Conservation (phyloP, 53 echinoderm and acorn worm genomes). For the Astropecten irregularis region DNA sequence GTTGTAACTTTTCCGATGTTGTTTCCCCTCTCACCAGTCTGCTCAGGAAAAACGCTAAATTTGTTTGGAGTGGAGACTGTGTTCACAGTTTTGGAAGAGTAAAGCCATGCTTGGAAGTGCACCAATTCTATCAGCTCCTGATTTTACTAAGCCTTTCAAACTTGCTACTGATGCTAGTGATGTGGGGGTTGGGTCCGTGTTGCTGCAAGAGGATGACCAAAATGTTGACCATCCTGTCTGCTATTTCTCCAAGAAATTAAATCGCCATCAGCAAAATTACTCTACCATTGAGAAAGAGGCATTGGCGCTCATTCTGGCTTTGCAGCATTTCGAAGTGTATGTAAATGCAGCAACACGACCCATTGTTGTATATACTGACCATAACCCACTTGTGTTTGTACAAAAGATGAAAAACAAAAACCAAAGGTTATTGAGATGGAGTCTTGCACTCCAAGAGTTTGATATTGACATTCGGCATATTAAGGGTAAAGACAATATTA, state of each 20-base stretch:
- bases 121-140: constrained; percentile 17
- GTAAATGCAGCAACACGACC: constrained; percentile 3
- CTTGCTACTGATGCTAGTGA: constrained; percentile 34
- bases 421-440: constrained; percentile 52
- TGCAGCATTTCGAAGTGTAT: constrained; percentile 43
- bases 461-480: background rate
- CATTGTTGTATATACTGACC: constrained; percentile 52
- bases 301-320: background rate
- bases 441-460: constrained; percentile 41
- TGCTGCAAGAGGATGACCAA: constrained; percentile 37
- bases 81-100: constrained; percentile 3
- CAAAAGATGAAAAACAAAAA: constrained; percentile 65
- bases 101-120: constrained; percentile 1
- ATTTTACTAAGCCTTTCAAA: constrained; percentile 25
- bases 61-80: background rate
- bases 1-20: background rate
- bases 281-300: constrained; percentile 39
- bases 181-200: constrained; percentile 10
- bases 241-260: constrained; percentile 34
- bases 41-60: background rate
- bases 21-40: background rate
- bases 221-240: background rate
- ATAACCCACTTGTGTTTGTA: constrained; percentile 56
- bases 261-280: constrained; percentile 19
- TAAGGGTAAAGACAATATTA: background rate